A percentile compares a stretch with the other conserved stretches of the same genome.
These are phyloP conservation scores for Pangasianodon gigas DNA, from an alignment of 2,113 vertebrate genomes.

Conservation along the genomic window DNA sequence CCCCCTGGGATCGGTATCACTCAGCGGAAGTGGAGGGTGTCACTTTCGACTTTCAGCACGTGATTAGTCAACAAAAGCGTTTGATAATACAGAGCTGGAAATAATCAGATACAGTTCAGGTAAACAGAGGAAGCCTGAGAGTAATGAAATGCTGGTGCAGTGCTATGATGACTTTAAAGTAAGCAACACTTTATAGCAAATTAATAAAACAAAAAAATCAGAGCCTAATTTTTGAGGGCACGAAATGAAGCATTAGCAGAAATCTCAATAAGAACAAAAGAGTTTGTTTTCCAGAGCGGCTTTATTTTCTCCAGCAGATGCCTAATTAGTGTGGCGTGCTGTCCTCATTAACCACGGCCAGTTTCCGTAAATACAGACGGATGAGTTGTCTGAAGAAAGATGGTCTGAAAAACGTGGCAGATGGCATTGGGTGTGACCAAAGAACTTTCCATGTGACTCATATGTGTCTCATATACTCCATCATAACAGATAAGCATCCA, in stretches of 20 bases:
- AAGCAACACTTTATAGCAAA: background rate
- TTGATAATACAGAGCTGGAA: background rate
- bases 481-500: background rate
- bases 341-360: conserved; percentile 49
- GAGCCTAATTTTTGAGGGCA: background rate
- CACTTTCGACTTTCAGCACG: conserved; percentile 24
- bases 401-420: conserved; percentile 27
- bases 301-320: conserved; percentile 45
- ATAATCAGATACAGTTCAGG: background rate
- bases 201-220: background rate
- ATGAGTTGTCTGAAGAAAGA: conserved; percentile 7
- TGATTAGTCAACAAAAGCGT: background rate
- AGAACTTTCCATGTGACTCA: conserved; percentile 13
- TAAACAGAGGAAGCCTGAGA: background rate
- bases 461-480: background rate
- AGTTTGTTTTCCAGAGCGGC: background rate
- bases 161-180: too few relatives aligned
- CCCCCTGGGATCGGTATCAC: conserved; percentile 6
- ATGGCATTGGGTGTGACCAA: conserved; percentile 30
- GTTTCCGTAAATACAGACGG: conserved; percentile 30
- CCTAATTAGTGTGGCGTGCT: conserved; percentile 43
- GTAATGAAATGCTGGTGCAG: background rate
- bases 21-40: background rate
- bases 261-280: background rate
- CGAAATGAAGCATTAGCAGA: background rate